Percentiles rank a stretch among this genome's conserved stretches.
Evolutionary conservation across 2,888 invertebrate species (phyloP).

Genomic region (Panzeria rudis): DNA sequence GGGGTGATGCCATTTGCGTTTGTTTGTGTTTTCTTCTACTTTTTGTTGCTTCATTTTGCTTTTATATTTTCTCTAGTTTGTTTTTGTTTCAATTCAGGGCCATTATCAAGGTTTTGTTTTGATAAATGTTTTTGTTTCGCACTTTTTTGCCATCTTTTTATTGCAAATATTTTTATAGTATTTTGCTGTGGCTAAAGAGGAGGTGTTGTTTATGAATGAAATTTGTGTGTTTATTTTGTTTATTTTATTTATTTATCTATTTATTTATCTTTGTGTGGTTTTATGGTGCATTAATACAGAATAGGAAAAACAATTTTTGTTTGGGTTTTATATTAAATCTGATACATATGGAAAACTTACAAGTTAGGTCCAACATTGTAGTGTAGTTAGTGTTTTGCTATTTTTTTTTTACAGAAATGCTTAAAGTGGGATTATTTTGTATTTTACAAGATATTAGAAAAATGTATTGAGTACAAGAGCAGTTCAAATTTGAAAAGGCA

Average conservation of each 20-base stretch:
- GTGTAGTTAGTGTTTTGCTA: background rate
- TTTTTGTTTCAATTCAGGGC: slow-evolving; percentile 64
- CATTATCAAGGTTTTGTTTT: slow-evolving; percentile 73
- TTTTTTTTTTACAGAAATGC: background rate
- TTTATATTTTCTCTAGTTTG: slow-evolving; percentile 57
- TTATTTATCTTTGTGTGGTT: slow-evolving; percentile 29
- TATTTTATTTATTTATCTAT: slow-evolving; percentile 11
- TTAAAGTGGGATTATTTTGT: background rate
- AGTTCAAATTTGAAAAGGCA: slow-evolving; percentile 8
- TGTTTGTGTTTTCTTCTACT: slow-evolving; percentile 6
- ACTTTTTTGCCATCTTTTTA: slow-evolving; percentile 27
- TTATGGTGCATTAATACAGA: slow-evolving; percentile 23
- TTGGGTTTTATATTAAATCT: slow-evolving; percentile 33
- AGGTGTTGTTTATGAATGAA: slow-evolving; percentile 56
- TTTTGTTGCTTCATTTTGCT: slow-evolving; percentile 19
- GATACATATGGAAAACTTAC: slow-evolving; percentile 55
- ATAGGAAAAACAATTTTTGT: background rate
- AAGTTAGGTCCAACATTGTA: slow-evolving; percentile 40
- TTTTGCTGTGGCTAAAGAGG: slow-evolving; percentile 30
- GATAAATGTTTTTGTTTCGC: slow-evolving; percentile 39
- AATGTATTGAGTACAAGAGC: slow-evolving; percentile 15
- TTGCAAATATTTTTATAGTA: slow-evolving; percentile 60
- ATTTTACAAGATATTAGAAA: background rate
- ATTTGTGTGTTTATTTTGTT: slow-evolving; percentile 37
- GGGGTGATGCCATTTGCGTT: slow-evolving; percentile 61